These are phyloP conservation scores for Amphimallon solstitiale DNA, from an alignment of 2,888 invertebrate species.

Conservation along the genomic window DNA sequence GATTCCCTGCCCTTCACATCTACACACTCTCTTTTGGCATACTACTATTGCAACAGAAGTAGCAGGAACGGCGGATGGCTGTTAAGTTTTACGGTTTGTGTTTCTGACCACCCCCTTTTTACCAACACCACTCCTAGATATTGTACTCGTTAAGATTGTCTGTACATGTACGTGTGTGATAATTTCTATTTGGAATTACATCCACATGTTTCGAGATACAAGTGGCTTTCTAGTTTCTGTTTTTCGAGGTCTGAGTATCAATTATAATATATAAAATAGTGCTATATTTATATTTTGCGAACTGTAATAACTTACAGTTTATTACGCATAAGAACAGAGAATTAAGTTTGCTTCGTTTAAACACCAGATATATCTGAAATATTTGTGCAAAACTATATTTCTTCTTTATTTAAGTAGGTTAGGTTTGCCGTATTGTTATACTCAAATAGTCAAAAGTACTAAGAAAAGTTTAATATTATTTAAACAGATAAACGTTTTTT, in stretches of 20 bases:
- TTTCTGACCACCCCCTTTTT: slow-evolving; percentile 21
- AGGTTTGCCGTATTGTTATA: too few species aligned
- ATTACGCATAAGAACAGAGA: too few species aligned
- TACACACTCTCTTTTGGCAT: background rate
- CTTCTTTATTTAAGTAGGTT: too few species aligned
- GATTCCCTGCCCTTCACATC: slow-evolving; percentile 7
- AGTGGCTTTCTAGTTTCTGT: background rate
- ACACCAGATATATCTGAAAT: too few species aligned
- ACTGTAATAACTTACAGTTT: too few species aligned
- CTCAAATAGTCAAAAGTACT: too few species aligned
- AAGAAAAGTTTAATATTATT: too few species aligned
- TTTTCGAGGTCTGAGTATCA: background rate
- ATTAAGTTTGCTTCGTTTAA: too few species aligned
- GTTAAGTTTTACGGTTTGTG: slow-evolving; percentile 31
- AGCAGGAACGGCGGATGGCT: slow-evolving; percentile 2
- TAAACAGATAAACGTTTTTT: too few species aligned
- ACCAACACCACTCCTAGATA: background rate
- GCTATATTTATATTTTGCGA: too few species aligned
- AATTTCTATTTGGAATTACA: slow-evolving; percentile 10
- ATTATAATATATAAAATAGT: background rate
- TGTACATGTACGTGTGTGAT: slow-evolving; percentile 17
- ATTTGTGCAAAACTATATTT: too few species aligned
- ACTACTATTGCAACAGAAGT: too few species aligned
- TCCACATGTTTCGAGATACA: slow-evolving; percentile 4
- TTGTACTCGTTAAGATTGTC: slow-evolving; percentile 14